Evolutionary conservation across 2,888 invertebrate genomes (phyloP), one percentile per base, ranked within the genome.

Genomic region (Polia nebulosa): DNA sequence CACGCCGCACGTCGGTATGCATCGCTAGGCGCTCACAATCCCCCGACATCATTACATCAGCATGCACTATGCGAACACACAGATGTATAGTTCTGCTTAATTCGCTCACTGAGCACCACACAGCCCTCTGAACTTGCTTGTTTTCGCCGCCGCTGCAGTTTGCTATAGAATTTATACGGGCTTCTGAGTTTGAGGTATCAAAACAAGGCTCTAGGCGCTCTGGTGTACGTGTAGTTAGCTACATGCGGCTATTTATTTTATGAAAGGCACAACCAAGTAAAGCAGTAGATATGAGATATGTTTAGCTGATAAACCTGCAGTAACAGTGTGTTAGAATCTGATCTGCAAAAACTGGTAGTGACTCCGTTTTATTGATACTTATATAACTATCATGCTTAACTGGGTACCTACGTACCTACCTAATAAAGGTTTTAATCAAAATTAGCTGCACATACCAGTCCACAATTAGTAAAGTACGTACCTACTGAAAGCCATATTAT

Each of bases 11-110:
- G 76, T 85, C 87, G 86, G 86, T 87, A 87, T 89, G 89, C 89
- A 90, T 87, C 86, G 84, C 85, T 82, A 83, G 73, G 67, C 81
- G 79, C 65, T 80, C 85, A 87, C 88, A 87, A 89, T 89, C 85
- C 76, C 81, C 82, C 81, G 78, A 80, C 86, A 80, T 83, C 82
- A 84, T 86, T 85, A 87, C 85, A 86, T 86, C 86, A 85, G 88
- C 88, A 88, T 85, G 75, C 80, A 70, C 66, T 64, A 32, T 75
- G 63, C 60, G 65, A 60, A 71, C 29, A 76, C 55, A 68, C 71
- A 64, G 57, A 76, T 72, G 57, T 63, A 81, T 52, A 78, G 65
- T 62, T 67, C 57, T 74, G 78, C 73, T 69, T 78, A 70, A 78
- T 79, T 78, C 70, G 77, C 74, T 81, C 80, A 80, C 72, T 82